Conservation (phyloP, 2,888 invertebrate genomes). For the Unio pictorum region DNA sequence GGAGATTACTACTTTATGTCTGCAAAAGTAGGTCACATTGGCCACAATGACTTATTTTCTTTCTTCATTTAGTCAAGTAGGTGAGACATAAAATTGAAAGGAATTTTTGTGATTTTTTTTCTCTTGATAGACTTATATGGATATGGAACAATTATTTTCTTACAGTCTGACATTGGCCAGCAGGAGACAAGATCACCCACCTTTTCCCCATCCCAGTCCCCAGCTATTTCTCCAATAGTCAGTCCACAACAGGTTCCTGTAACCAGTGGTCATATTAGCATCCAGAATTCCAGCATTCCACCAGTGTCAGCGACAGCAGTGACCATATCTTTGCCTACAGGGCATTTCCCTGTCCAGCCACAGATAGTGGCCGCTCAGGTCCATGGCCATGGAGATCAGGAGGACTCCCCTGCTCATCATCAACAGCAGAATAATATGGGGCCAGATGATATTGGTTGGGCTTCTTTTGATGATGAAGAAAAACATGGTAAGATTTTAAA, state of each 20-base stretch:
- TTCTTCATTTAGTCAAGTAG: too few relatives aligned
- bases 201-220: conserved; percentile 24
- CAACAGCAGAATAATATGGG: conserved; percentile 21
- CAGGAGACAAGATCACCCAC: conserved; percentile 5
- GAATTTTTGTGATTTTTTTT: too few relatives aligned
- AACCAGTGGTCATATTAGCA: too few relatives aligned
- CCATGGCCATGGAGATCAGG: neutral
- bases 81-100: too few relatives aligned
- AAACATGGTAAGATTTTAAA: conserved; percentile 25
- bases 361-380: conserved; percentile 1
- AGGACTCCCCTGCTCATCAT: conserved; percentile 2
- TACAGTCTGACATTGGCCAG: neutral
- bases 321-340: neutral
- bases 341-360: neutral
- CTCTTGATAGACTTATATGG: too few relatives aligned
- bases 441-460: conserved; percentile 57
- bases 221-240: conserved; percentile 43
- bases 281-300: conserved; percentile 14
- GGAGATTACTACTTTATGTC: too few relatives aligned
- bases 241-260: neutral
- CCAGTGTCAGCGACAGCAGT: conserved; percentile 6
- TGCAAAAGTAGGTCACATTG: too few relatives aligned
- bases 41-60: too few relatives aligned
- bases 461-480: conserved; percentile 66
- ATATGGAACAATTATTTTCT: neutral